Evolutionary conservation across 2,888 invertebrate genomes (phyloP), one percentile per base, ranked within the genome.

Genomic region (Cantharis flavilabris): DNA sequence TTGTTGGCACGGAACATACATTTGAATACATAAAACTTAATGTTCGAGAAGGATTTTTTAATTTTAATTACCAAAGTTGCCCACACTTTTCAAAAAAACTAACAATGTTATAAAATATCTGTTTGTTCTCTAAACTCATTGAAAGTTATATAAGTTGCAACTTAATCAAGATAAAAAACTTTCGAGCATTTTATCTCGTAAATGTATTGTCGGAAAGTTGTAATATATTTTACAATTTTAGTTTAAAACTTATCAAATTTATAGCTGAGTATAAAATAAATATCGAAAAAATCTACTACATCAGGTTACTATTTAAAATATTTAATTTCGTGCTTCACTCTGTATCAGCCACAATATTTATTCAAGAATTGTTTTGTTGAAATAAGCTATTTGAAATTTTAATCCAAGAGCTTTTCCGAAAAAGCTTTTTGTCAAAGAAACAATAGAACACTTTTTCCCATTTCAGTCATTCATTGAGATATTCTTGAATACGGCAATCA

Each of bases 71-170:
- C 26, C 7, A 26, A 26, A 67, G 65, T 11, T 18, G 16, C 79
- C 83, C 84, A 13, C 85, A 86, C 64, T 72, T 80, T 72, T 79
- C 86, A 79, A 85, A 86, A n/a, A 23, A 71, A 86, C 76, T 82
- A 84, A 80, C 85, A 86, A 33, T n/a, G 20, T 11, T 13, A 9
- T 67, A 67, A 67, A 23, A 23, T 67, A 67, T 67, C 26, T 67
- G 65, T 67, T 67, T 67, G 65, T 23, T 67, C 18, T 23, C 49
- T 49, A 49, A 49, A 49, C 49, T 49, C 49, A 49, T 49, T 49
- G 49, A 49, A 49, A 49, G 49, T 49, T 49, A 13, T 49, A 49
- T 49, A 49, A 49, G 49, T 49, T 49, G 49, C 49, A 49, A 49
- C 49, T 49, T 49, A 49, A 49, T 49, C 49, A 49, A 49, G 49